Percentiles rank a stretch among this genome's conserved stretches.
These are phyloP conservation scores for Lepus americanus DNA, from an alignment of 2,113 vertebrate genomes.

Conservation along the genomic window DNA sequence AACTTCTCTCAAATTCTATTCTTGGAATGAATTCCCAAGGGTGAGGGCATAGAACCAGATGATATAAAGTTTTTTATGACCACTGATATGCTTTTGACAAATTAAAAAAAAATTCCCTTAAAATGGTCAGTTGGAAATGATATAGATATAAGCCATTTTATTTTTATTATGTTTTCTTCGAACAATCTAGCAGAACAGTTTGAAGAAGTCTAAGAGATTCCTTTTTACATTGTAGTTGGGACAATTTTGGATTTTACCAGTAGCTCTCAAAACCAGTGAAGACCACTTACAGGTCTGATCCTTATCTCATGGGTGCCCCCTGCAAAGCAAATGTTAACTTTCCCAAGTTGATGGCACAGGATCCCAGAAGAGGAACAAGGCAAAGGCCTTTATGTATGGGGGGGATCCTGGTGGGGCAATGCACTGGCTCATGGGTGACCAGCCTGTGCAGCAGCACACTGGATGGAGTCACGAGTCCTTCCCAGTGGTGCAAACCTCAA, in stretches of 20 bases:
- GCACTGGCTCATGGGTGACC: no score
- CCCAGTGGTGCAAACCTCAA: no score
- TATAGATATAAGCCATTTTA: background rate
- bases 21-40: constrained; percentile 69
- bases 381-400: background rate
- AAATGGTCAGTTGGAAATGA: constrained; percentile 60
- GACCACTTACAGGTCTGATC: background rate
- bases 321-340: background rate
- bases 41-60: background rate
- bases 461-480: background rate
- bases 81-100: constrained; percentile 64
- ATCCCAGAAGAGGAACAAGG: background rate
- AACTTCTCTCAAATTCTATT: constrained; percentile 64
- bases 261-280: background rate
- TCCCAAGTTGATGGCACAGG: background rate
- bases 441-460: no score
- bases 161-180: constrained; percentile 34
- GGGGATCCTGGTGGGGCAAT: no score
- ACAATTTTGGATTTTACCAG: background rate
- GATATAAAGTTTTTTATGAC: constrained; percentile 68
- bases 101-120: constrained; percentile 46
- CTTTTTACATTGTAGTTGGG: background rate
- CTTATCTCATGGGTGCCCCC: background rate
- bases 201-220: background rate
- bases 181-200: background rate